Conservation (phyloP, 2,888 invertebrate species). For the Chrysodeixis includens region DNA sequence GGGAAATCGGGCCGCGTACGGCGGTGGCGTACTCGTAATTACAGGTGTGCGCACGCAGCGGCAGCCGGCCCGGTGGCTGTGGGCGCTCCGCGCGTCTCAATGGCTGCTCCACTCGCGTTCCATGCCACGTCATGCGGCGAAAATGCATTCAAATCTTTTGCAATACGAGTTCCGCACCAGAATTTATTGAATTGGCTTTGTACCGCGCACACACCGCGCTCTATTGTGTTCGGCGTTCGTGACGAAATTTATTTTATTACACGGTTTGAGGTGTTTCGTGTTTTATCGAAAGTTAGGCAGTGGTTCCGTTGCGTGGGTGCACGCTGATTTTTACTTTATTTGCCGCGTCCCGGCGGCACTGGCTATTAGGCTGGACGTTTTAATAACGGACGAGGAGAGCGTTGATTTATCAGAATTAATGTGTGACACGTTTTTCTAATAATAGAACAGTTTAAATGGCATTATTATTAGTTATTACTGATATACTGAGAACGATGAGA, state of each 20-base stretch:
- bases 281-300: constrained; percentile 51
- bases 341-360: not conserved
- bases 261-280: constrained; percentile 54
- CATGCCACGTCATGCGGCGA: constrained; percentile 68
- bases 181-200: constrained; percentile 85
- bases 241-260: constrained; percentile 77
- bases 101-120: constrained; percentile 33
- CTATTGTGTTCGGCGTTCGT: constrained; percentile 75
- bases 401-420: constrained; percentile 38
- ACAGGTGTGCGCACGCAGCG: constrained; percentile 61
- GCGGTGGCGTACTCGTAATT: constrained; percentile 52
- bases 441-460: constrained; percentile 45
- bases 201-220: constrained; percentile 71
- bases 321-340: constrained; percentile 30
- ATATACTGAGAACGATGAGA: constrained; percentile 12
- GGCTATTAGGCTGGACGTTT: constrained; percentile 26
- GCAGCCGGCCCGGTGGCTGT: constrained; percentile 26
- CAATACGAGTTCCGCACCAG: constrained; percentile 72
- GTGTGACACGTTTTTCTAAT: constrained; percentile 38
- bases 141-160: constrained; percentile 83
- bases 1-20: constrained; percentile 57
- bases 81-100: constrained; percentile 53
- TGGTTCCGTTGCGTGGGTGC: constrained; percentile 28
- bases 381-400: constrained; percentile 27
- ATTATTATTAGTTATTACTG: constrained; percentile 23